phyloP scores from a whole-genome alignment of 2,797 vertebrate genomes.

The Epinephelus malabaricus region DNA sequence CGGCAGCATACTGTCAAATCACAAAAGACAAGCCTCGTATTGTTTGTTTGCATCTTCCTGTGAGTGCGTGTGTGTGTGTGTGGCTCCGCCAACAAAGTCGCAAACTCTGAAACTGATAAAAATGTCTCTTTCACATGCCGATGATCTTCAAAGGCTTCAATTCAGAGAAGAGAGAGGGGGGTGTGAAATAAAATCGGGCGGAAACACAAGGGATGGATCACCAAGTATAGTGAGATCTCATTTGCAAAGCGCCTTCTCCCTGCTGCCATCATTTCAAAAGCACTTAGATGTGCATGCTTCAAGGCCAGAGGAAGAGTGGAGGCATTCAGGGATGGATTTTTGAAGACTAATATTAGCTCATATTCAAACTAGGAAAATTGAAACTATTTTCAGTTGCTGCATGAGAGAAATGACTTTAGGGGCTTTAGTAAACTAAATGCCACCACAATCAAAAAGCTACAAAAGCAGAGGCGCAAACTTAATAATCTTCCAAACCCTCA shows the following conservation, averaged over 20 bases:
- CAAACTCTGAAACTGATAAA: slow-evolving; percentile 56
- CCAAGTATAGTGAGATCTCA: slow-evolving; percentile 68
- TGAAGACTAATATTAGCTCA: slow-evolving; percentile 78
- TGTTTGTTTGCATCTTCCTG: slow-evolving; percentile 43
- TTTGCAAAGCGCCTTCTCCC: slow-evolving; percentile 72
- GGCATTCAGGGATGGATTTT: slow-evolving; percentile 67
- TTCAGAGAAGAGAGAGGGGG: slow-evolving; percentile 24
- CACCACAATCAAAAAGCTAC: slow-evolving; percentile 45
- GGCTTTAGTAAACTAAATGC: slow-evolving; percentile 61
- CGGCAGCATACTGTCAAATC: slow-evolving; percentile 24
- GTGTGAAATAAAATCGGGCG: slow-evolving; percentile 49
- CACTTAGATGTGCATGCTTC: slow-evolving; percentile 78
- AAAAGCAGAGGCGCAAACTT: slow-evolving; percentile 40
- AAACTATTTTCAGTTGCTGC: slow-evolving; percentile 63
- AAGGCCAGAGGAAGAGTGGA: slow-evolving; percentile 69
- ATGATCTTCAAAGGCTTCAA: slow-evolving; percentile 69
- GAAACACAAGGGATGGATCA: slow-evolving; percentile 71
- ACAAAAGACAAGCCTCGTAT: slow-evolving; percentile 28
- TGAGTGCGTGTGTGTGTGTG: neutral
- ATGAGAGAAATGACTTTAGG: slow-evolving; percentile 54
- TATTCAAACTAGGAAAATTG: slow-evolving; percentile 62
- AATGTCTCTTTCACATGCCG: slow-evolving; percentile 56
- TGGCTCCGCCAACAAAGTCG: slow-evolving; percentile 42
- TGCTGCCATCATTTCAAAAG: slow-evolving; percentile 77
- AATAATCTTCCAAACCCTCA: slow-evolving; percentile 45